A percentile compares a stretch with the other conserved stretches of the same genome.
phyloP scores from a whole-genome alignment of 2,113 vertebrate species.

The Lamprologus speciosus region DNA sequence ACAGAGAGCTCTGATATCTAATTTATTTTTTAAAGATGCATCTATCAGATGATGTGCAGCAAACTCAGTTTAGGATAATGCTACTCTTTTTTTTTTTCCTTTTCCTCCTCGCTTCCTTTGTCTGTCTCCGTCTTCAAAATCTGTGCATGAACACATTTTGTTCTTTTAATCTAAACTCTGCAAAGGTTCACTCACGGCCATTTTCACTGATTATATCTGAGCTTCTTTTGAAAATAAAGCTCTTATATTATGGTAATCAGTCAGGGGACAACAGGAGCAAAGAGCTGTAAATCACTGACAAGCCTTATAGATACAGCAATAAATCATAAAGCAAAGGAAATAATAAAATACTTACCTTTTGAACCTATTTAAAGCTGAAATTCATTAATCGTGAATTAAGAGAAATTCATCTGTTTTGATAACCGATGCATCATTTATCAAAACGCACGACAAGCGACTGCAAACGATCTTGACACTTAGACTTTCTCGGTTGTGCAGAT shows the following conservation, averaged over 20 bases:
- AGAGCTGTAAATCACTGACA: background rate
- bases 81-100: background rate
- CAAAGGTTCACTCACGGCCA: background rate
- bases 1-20: background rate
- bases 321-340: background rate
- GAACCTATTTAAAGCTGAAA: background rate
- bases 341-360: background rate
- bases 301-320: background rate
- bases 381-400: background rate
- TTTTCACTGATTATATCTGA: background rate
- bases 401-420: background rate
- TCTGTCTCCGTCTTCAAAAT: background rate
- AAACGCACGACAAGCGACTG: background rate
- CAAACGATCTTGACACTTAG: background rate
- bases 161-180: background rate
- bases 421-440: background rate
- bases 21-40: background rate
- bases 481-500: background rate
- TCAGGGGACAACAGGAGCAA: background rate
- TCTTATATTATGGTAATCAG: background rate
- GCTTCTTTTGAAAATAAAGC: background rate
- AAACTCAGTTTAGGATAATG: background rate
- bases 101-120: background rate
- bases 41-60: background rate
- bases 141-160: background rate